phyloP scores from a whole-genome alignment of 2,888 invertebrate species.

The Meteorus cinctellus region DNA sequence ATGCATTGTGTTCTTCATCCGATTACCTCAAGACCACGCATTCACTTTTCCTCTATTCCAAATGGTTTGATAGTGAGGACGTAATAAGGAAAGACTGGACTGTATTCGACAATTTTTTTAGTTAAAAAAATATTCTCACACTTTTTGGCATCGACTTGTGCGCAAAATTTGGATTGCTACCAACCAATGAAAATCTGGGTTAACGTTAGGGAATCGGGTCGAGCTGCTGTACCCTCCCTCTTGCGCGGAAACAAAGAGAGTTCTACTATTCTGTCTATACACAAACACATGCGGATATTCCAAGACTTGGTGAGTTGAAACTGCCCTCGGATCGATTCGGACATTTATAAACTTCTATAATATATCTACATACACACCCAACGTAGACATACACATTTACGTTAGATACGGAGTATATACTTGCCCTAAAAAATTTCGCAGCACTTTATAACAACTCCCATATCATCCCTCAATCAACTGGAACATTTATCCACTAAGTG shows the following conservation, averaged over 20 bases:
- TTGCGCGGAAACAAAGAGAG: background rate
- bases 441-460: slow-evolving; percentile 20
- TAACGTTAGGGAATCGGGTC: slow-evolving; percentile 64
- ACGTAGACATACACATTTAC: background rate
- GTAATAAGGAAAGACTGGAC: too few species aligned
- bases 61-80: too few species aligned
- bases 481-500: background rate
- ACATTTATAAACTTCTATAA: background rate
- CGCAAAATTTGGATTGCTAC: slow-evolving; percentile 61
- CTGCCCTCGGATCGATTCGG: slow-evolving; percentile 12
- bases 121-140: slow-evolving; percentile 13
- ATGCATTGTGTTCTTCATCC: too few species aligned
- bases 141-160: slow-evolving; percentile 60
- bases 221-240: slow-evolving; percentile 24
- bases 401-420: background rate
- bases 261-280: background rate
- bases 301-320: background rate
- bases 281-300: background rate
- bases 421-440: slow-evolving; percentile 29
- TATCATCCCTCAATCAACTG: slow-evolving; percentile 1
- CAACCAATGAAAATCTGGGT: slow-evolving; percentile 66
- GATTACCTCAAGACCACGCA: too few species aligned
- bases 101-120: too few species aligned
- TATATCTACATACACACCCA: background rate
- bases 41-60: too few species aligned